These are phyloP conservation scores for Pristionchus arcanus DNA, from an alignment of 2,888 invertebrate genomes.

Conservation along the genomic window DNA sequence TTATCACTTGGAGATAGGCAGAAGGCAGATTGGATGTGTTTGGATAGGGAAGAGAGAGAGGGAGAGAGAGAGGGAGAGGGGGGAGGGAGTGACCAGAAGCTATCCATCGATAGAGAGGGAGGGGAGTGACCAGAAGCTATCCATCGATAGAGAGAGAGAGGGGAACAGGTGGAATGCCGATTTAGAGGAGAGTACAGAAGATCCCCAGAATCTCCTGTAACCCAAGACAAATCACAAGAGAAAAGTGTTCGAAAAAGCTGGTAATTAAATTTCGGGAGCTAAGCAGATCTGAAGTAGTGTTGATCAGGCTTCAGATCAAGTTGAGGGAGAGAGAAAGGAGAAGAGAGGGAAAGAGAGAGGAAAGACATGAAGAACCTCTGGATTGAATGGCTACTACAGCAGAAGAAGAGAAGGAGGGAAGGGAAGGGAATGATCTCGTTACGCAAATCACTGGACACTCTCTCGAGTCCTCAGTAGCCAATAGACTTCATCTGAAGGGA, in stretches of 20 bases:
- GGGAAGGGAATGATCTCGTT: conserved; percentile 8
- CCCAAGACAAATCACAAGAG: too few species aligned
- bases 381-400: neutral
- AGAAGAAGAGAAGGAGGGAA: neutral
- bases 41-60: neutral
- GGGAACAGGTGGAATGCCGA: too few species aligned
- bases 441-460: neutral
- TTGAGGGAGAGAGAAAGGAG: too few species aligned
- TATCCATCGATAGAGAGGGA: neutral
- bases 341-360: too few species aligned
- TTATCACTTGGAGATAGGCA: neutral
- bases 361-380: neutral
- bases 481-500: neutral
- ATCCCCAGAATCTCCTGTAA: too few species aligned
- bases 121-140: neutral
- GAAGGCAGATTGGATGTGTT: neutral
- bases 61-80: neutral
- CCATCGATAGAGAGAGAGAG: neutral
- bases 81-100: neutral
- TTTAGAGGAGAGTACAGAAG: neutral
- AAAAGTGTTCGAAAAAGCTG: too few species aligned
- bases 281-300: too few species aligned
- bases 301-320: too few species aligned
- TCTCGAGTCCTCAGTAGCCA: neutral
- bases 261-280: too few species aligned